Evolutionary conservation across 2,797 vertebrate species (phyloP), one percentile per base, ranked within the genome.

Genomic region (Hoplostethus atlanticus): DNA sequence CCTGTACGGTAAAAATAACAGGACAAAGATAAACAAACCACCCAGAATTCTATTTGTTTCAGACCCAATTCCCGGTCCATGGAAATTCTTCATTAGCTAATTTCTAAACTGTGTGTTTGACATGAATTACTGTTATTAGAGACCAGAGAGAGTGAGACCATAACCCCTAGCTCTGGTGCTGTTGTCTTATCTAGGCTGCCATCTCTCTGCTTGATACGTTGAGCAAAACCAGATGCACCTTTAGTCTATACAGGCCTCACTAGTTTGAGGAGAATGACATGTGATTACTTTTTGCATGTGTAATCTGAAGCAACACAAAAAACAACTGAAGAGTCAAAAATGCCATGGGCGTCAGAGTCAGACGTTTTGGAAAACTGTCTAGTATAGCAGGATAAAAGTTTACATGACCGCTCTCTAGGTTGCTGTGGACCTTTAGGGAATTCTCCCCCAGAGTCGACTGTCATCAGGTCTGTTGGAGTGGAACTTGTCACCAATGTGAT

Each of bases 201-300:
- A 83, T 88, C 72, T 71, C 48, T 66, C 60, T 36, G 28, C 38
- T 62, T 64, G 38, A 44, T 36, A 42, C 46, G 8, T 28, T 74
- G 74, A 87, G 36, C 11, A 69, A 84, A 78, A 71, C 46, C 72
- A 85, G 75, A 73, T 53, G 76, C 67, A 62, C 53, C 71, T 64
- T 68, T 80, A 44, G 72, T 83, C 61, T 75, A 34, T 62, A 38
- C 71, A 61, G 13, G 68, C 54, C 30, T 71, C 31, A n/a, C 62
- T 38, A 44, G 64, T 61, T 58, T 44, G 11, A 69, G 15, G 53
- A 46, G 40, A 85, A 69, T 62, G 11, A 77, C 64, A 53, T 40
- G 36, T 47, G 12, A 64, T 30, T 1, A 12, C 13, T 47, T 72
- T 68, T 68, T 61, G 66, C 12, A 30, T n/a, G 17, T 71, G 17